Percentiles rank a stretch among this genome's conserved stretches.
Conservation (phyloP, 2,888 invertebrate genomes). For the Lapara coniferarum region DNA sequence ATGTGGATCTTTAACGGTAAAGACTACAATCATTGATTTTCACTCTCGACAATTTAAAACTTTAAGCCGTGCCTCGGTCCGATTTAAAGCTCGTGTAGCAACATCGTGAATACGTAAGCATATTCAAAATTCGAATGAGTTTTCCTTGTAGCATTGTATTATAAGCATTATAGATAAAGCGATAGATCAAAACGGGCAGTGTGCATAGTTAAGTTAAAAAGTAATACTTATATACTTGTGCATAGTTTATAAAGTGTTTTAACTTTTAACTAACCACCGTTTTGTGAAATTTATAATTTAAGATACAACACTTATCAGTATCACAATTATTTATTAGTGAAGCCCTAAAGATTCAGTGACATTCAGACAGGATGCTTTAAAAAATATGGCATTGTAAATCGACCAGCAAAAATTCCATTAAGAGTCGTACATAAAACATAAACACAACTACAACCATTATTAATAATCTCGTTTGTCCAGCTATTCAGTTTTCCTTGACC, state of each 20-base stretch:
- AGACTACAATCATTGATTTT: slow-evolving; percentile 18
- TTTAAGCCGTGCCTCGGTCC: slow-evolving; percentile 13
- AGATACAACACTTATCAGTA: no score
- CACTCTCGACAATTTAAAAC: slow-evolving; percentile 19
- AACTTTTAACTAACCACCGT: no score
- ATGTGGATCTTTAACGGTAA: slow-evolving; percentile 27
- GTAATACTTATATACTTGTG: no score
- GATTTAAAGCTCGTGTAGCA: not conserved
- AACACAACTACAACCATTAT: not conserved
- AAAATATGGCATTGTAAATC: no score
- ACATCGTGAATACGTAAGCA: not conserved
- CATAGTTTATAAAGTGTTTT: no score
- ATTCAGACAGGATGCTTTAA: no score
- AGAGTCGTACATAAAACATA: not conserved
- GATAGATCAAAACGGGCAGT: no score
- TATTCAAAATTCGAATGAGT: slow-evolving; percentile 1
- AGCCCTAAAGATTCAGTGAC: no score
- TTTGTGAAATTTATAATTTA: no score
- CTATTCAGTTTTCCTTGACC: slow-evolving; percentile 12
- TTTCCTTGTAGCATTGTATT: not conserved
- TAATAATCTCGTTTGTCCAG: not conserved
- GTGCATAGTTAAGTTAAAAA: no score
- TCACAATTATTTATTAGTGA: no score
- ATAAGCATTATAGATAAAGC: no score
- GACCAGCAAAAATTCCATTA: not conserved